Evolutionary conservation across 1,140 invertebrate genomes (phyloP).

Genomic region (Orius insidiosus): DNA sequence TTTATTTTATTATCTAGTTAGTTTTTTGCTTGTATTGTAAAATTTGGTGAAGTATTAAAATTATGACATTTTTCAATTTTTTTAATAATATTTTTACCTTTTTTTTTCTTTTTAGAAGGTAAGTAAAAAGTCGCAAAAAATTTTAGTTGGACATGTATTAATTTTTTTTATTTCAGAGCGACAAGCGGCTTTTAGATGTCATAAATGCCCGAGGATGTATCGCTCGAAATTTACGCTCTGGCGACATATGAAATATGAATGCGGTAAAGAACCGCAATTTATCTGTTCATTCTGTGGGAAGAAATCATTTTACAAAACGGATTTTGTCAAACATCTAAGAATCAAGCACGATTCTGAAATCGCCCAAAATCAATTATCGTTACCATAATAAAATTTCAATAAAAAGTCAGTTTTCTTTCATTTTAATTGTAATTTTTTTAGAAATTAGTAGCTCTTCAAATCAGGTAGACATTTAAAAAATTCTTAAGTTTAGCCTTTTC

Average conservation of each 20-base stretch:
- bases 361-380: too few species aligned
- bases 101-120: too few species aligned
- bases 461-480: too few species aligned
- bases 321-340: background rate
- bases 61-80: background rate
- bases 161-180: background rate
- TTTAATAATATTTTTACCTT: too few species aligned
- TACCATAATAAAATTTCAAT: too few species aligned
- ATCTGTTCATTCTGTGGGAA: slow-evolving; percentile 34
- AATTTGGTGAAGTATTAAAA: slow-evolving; percentile 8
- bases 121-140: too few species aligned
- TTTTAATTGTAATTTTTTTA: too few species aligned
- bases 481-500: too few species aligned
- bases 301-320: slow-evolving; percentile 22
- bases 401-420: too few species aligned
- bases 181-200: slow-evolving; percentile 25
- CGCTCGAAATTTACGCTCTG: slow-evolving; percentile 35
- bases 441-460: too few species aligned
- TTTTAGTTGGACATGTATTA: background rate
- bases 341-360: background rate
- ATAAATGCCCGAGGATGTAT: slow-evolving; percentile 47
- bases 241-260: slow-evolving; percentile 32
- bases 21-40: slow-evolving; percentile 4
- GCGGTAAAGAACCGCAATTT: slow-evolving; percentile 37
- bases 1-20: background rate